These are phyloP conservation scores for Trichogramma pretiosum DNA, from an alignment of 1,140 invertebrate genomes.

Conservation along the genomic window DNA sequence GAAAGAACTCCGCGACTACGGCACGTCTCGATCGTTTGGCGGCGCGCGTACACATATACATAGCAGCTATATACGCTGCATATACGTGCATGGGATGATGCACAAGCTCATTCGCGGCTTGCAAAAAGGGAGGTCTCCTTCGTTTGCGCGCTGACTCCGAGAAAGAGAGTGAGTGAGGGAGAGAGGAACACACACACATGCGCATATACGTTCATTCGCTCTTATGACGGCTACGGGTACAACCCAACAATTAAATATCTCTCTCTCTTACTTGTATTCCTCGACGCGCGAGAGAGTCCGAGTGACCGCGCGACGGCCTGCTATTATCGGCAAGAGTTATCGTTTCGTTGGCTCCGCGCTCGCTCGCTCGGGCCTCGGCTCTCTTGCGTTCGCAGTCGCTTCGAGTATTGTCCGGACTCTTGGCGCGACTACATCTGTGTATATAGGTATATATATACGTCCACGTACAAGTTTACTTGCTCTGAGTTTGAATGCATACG, in stretches of 20 bases:
- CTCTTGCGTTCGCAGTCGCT: conserved; percentile 1
- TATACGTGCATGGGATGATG: no score
- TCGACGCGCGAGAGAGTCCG: background rate
- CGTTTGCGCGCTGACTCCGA: no score
- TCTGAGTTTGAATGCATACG: no score
- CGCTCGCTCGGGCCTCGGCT: conserved; percentile 15
- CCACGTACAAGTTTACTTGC: no score
- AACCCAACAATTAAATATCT: conserved; percentile 41
- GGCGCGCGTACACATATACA: no score
- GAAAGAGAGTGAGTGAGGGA: background rate
- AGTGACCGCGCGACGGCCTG: conserved; percentile 33
- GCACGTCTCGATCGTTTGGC: no score
- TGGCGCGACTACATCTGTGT: background rate
- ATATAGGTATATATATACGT: background rate
- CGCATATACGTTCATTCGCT: no score
- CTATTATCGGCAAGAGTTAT: conserved; percentile 41
- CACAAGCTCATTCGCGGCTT: no score
- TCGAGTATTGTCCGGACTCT: conserved; percentile 23
- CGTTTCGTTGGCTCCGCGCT: conserved; percentile 26
- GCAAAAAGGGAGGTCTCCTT: background rate
- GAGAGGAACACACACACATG: no score
- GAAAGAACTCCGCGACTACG: no score
- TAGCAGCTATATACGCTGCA: no score
- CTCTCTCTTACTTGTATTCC: conserved; percentile 13
- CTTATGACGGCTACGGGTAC: conserved; percentile 33